phyloP scores from a whole-genome alignment of 2,797 vertebrate genomes.

The Semotilus atromaculatus region DNA sequence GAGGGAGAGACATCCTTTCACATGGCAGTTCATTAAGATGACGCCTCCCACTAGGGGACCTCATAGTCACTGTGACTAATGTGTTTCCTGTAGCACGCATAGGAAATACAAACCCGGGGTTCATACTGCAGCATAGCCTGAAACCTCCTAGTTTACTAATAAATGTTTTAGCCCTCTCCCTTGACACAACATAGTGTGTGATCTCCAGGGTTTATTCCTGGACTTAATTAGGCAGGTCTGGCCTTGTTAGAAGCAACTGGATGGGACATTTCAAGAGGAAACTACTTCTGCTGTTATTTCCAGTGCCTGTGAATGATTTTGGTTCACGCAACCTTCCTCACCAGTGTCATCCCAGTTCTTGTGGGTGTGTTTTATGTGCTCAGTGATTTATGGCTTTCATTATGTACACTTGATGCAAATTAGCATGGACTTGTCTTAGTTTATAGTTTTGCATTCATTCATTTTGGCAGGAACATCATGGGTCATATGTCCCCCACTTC shows the following conservation, averaged over 20 bases:
- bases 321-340: not conserved
- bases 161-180: slow-evolving; percentile 1
- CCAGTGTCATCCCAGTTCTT: slow-evolving; percentile 15
- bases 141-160: slow-evolving; percentile 25
- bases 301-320: not conserved
- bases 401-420: slow-evolving; percentile 41
- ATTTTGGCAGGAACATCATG: slow-evolving; percentile 29
- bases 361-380: slow-evolving; percentile 22
- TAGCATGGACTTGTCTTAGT: slow-evolving; percentile 28
- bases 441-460: slow-evolving; percentile 36
- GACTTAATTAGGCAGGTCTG: slow-evolving; percentile 33
- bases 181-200: not conserved
- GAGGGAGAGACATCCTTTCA: slow-evolving; percentile 60
- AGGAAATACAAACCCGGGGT: slow-evolving; percentile 65
- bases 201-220: slow-evolving; percentile 6
- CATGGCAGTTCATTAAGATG: slow-evolving; percentile 53
- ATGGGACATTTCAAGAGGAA: not conserved
- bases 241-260: slow-evolving; percentile 21
- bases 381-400: slow-evolving; percentile 48
- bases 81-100: slow-evolving; percentile 53
- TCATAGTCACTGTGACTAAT: slow-evolving; percentile 69
- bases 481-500: slow-evolving; percentile 15
- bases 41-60: slow-evolving; percentile 66
- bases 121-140: slow-evolving; percentile 44
- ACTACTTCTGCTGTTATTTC: not conserved